Evolutionary conservation across 2,113 vertebrate genomes (phyloP), one percentile per base, ranked within the genome.

Genomic region (Labeo rohita): DNA sequence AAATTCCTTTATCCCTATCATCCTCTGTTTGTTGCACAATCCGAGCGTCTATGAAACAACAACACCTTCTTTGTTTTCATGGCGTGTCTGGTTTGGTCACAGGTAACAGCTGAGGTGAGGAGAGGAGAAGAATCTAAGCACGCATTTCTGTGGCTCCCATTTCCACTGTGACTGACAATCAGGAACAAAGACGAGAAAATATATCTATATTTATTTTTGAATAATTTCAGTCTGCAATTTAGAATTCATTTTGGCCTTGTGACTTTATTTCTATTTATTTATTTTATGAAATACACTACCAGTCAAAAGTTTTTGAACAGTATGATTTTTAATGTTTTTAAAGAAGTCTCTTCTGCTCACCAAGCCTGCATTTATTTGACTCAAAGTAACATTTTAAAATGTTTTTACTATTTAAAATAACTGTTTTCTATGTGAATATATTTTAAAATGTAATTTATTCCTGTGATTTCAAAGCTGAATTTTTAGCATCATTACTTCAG

Each of bases 41-140:
- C 76, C 76, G 76, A 45, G 83, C 90, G 43, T 72, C 80, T 68
- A 11, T 39, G 12, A 89, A 85, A 89, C 70, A 84, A 89, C 83
- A 23, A 28, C 65, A 84, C 75, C 85, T 72, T 45, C 47, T 91
- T 81, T 87, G 84, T 87, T 82, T 72, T 86, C 28, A 61, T 59
- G 21, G 43, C 5, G 2, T 88, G 82, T 84, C 80, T 87, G 82
- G 59, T 87, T 88, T 72, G 59, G 84, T 10, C 74, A 28, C 28
- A 88, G 83, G 85, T 78, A 84, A 80, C 23, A 81, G 11, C 45
- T 59, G 7, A 7, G 65, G 80, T 88, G 83, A 88, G 75, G 59
- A 68, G 72, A 81, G 80, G 45, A 18, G 39, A 83, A 59, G 50
- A 87, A 88, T 87, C 16, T 86, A 50, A 76, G 34, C 10, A n/a